Conservation (phyloP, 2,113 vertebrate species). For the Malurus alboscapulatus region DNA sequence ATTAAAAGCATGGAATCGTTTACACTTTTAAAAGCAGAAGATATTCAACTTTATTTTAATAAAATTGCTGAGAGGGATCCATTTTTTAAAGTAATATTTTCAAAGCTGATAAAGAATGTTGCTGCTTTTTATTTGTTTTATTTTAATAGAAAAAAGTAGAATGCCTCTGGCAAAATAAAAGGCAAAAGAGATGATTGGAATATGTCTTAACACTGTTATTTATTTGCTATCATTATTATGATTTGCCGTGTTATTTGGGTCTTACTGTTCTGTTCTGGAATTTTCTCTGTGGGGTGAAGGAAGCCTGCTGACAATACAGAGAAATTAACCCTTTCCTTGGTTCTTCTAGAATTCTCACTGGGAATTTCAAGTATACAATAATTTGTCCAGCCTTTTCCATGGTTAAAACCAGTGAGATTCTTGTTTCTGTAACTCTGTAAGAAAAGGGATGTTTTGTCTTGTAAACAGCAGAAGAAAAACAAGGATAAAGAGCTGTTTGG, state of each 20-base stretch:
- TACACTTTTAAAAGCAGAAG: conserved; percentile 30
- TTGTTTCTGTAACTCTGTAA: background rate
- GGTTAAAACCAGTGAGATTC: background rate
- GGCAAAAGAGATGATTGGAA: background rate
- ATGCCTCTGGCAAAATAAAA: conserved; percentile 7
- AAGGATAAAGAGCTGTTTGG: background rate
- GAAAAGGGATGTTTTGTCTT: background rate
- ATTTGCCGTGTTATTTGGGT: conserved; percentile 33
- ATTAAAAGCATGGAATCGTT: conserved; percentile 65
- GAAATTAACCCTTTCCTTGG: background rate
- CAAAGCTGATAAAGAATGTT: background rate
- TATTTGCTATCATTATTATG: conserved; percentile 5
- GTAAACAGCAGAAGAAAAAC: background rate
- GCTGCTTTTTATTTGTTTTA: conserved; percentile 16
- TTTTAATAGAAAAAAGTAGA: conserved; percentile 16
- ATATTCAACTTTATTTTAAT: conserved; percentile 52
- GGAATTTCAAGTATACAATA: background rate
- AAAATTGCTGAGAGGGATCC: background rate
- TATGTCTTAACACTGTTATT: conserved; percentile 11
- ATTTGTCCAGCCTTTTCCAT: background rate
- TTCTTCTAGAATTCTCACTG: background rate
- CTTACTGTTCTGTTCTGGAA: background rate
- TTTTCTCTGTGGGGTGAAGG: background rate
- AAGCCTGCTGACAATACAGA: background rate
- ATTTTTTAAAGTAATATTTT: conserved; percentile 28